Base-by-base conservation (phyloP, 2,797 vertebrate genomes). In the Saguinus oedipus region DNA sequence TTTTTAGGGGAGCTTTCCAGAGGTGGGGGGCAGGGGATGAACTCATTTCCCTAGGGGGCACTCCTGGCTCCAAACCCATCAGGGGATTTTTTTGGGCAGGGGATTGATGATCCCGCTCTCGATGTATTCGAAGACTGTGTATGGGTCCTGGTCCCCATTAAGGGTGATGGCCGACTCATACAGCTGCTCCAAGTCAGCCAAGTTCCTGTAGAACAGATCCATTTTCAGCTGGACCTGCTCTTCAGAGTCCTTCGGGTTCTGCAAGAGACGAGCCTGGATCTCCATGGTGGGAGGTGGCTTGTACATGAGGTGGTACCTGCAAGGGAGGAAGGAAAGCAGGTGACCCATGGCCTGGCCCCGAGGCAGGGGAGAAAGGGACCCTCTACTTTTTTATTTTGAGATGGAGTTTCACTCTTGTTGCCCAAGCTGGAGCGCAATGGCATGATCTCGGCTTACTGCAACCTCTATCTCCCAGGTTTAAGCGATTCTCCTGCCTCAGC, bases 131-230 rank as follows among this genome's bases (percentile, higher is more conserved):
- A 99, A 99, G 94, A 99, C 98, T 0, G 97, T 98, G 68, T 99
- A 98, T 0, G 99, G 99, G 95, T 99, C 99, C 98, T 99, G 99
- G 97, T 99, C 99, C 36, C 99, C 99, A 0, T 99, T 99, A 93
- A 99, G 30, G 7, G 97, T 94, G 96, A 99, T 96, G 9, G 99
- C 99, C 15, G 98, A 97, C 95, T 98, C 91, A 91, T 99, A 99
- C 74, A 99, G 98, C n/a, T 97, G 88, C 98, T 99, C 98, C 97
- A 99, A 98, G 2, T 94, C 98, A 0, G 98, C 93, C 0, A 61
- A 82, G 4, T 98, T 97, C 57, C 90, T 95, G 97, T 98, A 98
- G 98, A 99, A 99, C 80, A 94, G 72, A 1, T 98, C 98, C 85
- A 99, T 95, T 0, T n/a, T 96, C 15, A 92, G 94, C 88, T 90